A percentile compares a stretch with the other conserved stretches of the same genome.
Evolutionary conservation across 92 coral and sea anemone genomes (phyloP).

Genomic region (Palythoa caribaeorum): DNA sequence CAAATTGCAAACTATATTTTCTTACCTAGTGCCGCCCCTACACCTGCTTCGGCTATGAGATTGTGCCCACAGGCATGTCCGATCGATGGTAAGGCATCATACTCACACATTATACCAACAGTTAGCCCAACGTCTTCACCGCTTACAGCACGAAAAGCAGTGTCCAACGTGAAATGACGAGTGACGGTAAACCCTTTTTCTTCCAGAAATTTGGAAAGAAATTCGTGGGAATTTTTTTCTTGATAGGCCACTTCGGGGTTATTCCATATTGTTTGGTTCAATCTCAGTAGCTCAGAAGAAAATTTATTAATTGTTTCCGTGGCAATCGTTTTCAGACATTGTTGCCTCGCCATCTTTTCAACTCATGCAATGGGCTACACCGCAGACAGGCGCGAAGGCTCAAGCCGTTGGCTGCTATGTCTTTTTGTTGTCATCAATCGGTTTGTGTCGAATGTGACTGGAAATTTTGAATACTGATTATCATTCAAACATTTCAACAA

Average conservation of each 20-base stretch:
- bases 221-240: slow-evolving; percentile 11
- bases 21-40: slow-evolving; percentile 92
- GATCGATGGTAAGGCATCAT: slow-evolving; percentile 91
- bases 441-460: no score
- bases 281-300: neutral
- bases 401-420: no score
- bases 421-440: no score
- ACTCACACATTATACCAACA: slow-evolving; percentile 90
- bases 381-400: no score
- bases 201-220: slow-evolving; percentile 21
- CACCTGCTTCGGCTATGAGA: slow-evolving; percentile 93
- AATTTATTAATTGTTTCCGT: neutral
- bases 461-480: no score
- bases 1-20: neutral
- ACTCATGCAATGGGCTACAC: neutral
- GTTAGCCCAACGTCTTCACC: slow-evolving; percentile 3
- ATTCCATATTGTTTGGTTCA: slow-evolving; percentile 17
- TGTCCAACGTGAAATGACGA: slow-evolving; percentile 15
- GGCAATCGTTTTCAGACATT: neutral
- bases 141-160: slow-evolving; percentile 5
- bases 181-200: neutral
- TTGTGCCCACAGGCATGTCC: slow-evolving; percentile 99
- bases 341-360: neutral
- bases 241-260: slow-evolving; percentile 16
- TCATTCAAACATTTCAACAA: no score